Evolutionary conservation across 2,888 invertebrate genomes (phyloP), one percentile per base, ranked within the genome.

Genomic region (Cosmia trapezina): DNA sequence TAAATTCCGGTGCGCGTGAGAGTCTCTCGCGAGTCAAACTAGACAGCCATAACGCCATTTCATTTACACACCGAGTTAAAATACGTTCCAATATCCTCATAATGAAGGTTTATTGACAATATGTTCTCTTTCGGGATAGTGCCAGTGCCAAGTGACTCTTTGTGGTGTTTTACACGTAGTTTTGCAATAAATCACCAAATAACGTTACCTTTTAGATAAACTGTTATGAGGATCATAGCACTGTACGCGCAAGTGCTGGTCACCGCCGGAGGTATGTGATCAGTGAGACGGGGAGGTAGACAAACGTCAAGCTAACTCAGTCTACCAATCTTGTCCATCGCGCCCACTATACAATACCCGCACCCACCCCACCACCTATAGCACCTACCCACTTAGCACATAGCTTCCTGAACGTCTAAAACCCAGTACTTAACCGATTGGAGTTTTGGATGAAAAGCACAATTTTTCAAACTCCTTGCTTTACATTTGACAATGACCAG

Each of bases 31-130:
- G 28, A 1, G 28, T 28, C 28, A 28, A 28, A 28, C 28, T 2
- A 28, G 28, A 28, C 28, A 28, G 28, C 28, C 28, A 28, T 28
- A 28, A 28, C 28, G 28, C 28, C 28, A 28, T 28, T 28, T 28
- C 28, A 28, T 3, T 28, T 28, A 28, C 28, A 28, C 28, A 28
- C 28, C 28, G 28, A 28, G 28, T 3, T 28, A 28, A 28, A 28
- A 2, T 3, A 28, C 28, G 28, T 3, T 28, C 3, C 28, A 28
- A 28, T 28, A 28, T 28, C 6, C 37, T 37, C 5, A 33, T 47
- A 33, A 37, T 67, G 63, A 67, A 54, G 28, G 45, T 45, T 67
- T 59, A 73, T 59, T 78, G 72, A 61, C 37, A 51, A 9, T n/a
- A 6, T 45, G n/a, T 19, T 57, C n/a, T 41, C 56, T 47, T 59